Evolutionary conservation across 2,888 invertebrate genomes (phyloP).

Genomic region (Hydraecia micacea): DNA sequence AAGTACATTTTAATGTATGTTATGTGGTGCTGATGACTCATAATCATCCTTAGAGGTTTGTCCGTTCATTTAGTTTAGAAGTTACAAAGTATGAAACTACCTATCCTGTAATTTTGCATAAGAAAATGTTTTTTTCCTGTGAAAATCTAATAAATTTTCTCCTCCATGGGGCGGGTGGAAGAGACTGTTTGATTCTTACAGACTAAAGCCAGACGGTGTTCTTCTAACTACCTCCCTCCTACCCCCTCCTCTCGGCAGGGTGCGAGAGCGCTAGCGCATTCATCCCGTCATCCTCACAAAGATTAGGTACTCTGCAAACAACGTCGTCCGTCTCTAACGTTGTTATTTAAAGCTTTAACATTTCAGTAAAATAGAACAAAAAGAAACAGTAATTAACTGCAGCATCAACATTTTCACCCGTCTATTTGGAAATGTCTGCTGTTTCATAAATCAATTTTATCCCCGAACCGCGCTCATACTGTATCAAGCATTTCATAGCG

Average conservation of each 20-base stretch:
- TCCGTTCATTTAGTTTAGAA: not conserved
- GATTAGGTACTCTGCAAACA: conserved; percentile 9
- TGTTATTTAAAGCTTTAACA: conserved; percentile 34
- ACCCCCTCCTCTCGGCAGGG: not conserved
- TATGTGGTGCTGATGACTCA: not conserved
- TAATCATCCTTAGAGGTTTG: not conserved
- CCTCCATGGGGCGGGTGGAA: not conserved
- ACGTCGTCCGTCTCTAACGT: not conserved
- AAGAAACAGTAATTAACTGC: conserved; percentile 37
- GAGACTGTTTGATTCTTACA: not conserved
- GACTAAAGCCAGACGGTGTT: not conserved
- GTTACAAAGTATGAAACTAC: not conserved
- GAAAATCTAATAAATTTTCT: not conserved
- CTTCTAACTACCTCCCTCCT: not conserved
- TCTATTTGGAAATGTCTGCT: conserved; percentile 40
- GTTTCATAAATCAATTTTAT: conserved; percentile 63
- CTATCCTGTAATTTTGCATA: too few relatives aligned
- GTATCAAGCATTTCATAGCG: conserved; percentile 73
- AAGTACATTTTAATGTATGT: conserved; percentile 7
- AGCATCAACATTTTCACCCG: conserved; percentile 37
- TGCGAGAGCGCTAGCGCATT: not conserved
- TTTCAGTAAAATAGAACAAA: conserved; percentile 26
- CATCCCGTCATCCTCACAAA: not conserved
- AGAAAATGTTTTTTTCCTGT: too few relatives aligned
- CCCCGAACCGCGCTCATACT: conserved; percentile 67